Evolutionary conservation across 2,113 vertebrate species (phyloP).

Genomic region (Apus apus): DNA sequence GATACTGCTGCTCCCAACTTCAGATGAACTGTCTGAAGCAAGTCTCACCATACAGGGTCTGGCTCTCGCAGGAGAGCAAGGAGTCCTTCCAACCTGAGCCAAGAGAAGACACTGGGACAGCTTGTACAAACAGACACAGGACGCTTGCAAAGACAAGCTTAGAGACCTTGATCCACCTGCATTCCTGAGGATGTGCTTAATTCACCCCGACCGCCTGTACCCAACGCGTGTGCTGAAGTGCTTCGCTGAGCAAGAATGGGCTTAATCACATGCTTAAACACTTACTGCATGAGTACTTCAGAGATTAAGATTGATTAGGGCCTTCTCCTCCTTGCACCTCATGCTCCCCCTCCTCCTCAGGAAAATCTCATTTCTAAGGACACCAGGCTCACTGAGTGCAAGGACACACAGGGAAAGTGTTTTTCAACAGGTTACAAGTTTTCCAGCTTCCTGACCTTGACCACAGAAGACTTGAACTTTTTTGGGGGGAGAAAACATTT

Average conservation of each 20-base stretch:
- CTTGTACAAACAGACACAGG: background rate
- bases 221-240: background rate
- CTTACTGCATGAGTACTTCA: constrained; percentile 14
- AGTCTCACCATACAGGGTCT: background rate
- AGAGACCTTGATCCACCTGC: background rate
- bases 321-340: background rate
- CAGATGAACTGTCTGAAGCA: background rate
- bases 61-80: background rate
- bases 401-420: background rate
- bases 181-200: constrained; percentile 2
- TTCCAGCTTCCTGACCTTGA: background rate
- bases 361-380: background rate
- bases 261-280: constrained; percentile 43
- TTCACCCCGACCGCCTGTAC: background rate
- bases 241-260: constrained; percentile 8
- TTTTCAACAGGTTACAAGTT: background rate
- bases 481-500: background rate
- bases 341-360: background rate
- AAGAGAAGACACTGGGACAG: background rate
- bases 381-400: background rate
- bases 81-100: background rate
- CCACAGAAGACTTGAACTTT: background rate
- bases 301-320: constrained; percentile 47
- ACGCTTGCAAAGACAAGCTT: background rate
- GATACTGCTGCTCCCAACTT: background rate